These are phyloP conservation scores for Melipona beecheii DNA, from an alignment of 2,888 invertebrate genomes.

Conservation along the genomic window DNA sequence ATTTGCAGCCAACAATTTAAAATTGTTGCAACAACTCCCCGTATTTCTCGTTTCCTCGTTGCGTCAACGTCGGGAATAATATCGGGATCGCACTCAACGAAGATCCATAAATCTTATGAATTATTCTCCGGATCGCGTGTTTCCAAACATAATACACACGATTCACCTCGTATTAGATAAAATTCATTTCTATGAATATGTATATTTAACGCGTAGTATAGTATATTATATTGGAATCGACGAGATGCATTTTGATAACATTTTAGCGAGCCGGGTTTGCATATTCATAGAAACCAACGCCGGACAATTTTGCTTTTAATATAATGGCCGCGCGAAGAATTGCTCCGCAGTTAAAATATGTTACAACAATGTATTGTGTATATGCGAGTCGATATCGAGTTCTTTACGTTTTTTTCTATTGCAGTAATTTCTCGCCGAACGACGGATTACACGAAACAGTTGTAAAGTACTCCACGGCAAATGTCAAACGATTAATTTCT, in stretches of 20 bases:
- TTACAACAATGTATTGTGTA: neutral
- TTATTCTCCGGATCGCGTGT: too few relatives aligned
- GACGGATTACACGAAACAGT: neutral
- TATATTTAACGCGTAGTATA: neutral
- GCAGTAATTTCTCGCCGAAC: neutral
- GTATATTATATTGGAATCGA: neutral
- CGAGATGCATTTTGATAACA: neutral
- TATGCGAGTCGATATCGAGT: neutral
- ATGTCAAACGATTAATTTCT: neutral
- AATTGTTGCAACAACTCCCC: too few relatives aligned
- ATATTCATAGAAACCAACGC: neutral
- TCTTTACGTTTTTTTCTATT: neutral
- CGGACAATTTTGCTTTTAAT: neutral
- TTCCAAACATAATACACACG: neutral
- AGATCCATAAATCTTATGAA: neutral
- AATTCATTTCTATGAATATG: neutral
- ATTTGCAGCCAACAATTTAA: too few relatives aligned
- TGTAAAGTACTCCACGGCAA: neutral
- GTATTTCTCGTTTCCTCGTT: too few relatives aligned
- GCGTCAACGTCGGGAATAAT: too few relatives aligned
- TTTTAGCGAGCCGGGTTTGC: neutral
- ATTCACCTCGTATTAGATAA: neutral
- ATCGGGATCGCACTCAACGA: too few relatives aligned
- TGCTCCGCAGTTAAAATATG: neutral
- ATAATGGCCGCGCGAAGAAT: neutral